Evolutionary conservation across 2,888 invertebrate genomes (phyloP).

Genomic region (Agrilus mali): DNA sequence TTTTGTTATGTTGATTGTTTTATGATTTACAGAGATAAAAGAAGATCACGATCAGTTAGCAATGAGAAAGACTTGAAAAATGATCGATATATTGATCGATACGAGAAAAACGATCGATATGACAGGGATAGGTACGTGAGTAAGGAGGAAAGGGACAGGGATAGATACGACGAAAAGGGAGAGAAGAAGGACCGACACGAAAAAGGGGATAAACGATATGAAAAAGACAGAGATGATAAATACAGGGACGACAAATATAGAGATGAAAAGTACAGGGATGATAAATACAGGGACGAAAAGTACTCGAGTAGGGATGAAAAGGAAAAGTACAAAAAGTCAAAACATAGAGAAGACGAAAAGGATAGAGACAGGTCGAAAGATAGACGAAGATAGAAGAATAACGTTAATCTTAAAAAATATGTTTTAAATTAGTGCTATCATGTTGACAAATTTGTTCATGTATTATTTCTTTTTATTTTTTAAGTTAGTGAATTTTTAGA

Average conservation of each 20-base stretch:
- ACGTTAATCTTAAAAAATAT: neutral
- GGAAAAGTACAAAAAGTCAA: constrained; percentile 22
- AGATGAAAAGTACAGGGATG: constrained; percentile 21
- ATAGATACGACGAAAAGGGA: constrained; percentile 21
- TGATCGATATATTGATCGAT: constrained; percentile 31
- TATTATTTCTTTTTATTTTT: neutral
- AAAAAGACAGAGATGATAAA: constrained; percentile 22
- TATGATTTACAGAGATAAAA: constrained; percentile 29
- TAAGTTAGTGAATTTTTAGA: neutral
- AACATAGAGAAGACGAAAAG: constrained; percentile 22
- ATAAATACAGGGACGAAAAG: constrained; percentile 11
- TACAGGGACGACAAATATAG: constrained; percentile 21
- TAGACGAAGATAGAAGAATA: constrained; percentile 21
- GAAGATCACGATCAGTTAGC: constrained; percentile 32
- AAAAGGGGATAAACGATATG: constrained; percentile 21
- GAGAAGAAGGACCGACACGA: constrained; percentile 23
- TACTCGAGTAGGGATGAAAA: constrained; percentile 14
- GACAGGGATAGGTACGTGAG: constrained; percentile 23
- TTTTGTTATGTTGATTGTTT: no score
- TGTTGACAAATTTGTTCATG: no score
- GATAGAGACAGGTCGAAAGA: constrained; percentile 23
- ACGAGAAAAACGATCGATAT: constrained; percentile 29
- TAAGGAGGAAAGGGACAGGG: constrained; percentile 18
- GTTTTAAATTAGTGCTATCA: neutral
- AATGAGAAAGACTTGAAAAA: constrained; percentile 30